Conservation (phyloP, 2,888 invertebrate genomes). For the Dromius quadrimaculatus region DNA sequence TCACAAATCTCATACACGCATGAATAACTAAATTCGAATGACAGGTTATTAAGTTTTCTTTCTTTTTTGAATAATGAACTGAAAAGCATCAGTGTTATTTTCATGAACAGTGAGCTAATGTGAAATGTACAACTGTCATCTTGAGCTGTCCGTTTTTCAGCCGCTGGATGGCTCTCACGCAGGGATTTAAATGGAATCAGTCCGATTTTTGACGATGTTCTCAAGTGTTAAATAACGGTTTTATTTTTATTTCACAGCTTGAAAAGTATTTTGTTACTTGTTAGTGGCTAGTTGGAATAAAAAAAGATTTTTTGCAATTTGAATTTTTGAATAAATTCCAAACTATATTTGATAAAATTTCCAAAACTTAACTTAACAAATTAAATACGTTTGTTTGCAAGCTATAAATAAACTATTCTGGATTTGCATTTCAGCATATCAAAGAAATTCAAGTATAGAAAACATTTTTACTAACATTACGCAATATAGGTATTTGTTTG, state of each 20-base stretch:
- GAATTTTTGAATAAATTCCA: background rate
- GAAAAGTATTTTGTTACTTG: conserved; percentile 2
- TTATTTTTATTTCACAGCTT: conserved; percentile 14
- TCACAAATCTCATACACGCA: conserved; percentile 8
- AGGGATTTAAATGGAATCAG: conserved; percentile 26
- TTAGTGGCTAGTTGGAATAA: background rate
- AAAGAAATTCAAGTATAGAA: conserved; percentile 29
- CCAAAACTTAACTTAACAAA: no score
- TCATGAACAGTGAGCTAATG: conserved; percentile 13
- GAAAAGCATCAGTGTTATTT: conserved; percentile 12
- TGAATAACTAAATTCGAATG: conserved; percentile 25
- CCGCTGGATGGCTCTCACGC: conserved; percentile 12
- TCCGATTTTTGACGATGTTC: conserved; percentile 31
- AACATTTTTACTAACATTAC: conserved; percentile 36
- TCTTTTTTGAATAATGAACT: background rate
- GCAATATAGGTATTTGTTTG: conserved; percentile 6
- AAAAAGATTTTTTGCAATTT: conserved; percentile 17
- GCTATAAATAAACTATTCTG: conserved; percentile 8
- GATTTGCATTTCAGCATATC: conserved; percentile 24
- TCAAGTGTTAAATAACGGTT: conserved; percentile 27
- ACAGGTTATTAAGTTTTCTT: conserved; percentile 34
- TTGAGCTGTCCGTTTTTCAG: conserved; percentile 1
- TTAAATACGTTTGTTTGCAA: background rate
- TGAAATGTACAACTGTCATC: conserved; percentile 32
- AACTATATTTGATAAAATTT: no score